Evolutionary conservation across 1,140 invertebrate genomes (phyloP), one percentile per base, ranked within the genome.

Genomic region (Ips typographus): DNA sequence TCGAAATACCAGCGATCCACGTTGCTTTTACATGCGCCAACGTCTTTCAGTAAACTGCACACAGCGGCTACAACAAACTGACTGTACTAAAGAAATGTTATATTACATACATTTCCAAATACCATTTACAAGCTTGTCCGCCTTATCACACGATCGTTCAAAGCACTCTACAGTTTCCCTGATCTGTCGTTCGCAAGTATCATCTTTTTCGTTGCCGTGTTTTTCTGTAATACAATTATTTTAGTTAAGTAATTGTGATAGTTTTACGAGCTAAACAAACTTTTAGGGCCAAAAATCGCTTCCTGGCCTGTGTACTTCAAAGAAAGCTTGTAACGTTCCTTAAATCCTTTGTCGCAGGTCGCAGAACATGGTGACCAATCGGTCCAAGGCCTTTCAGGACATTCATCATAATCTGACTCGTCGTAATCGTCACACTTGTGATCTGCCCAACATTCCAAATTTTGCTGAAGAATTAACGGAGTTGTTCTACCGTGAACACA

Each of bases 1-100:
- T 95, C 88, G 76, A 91, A 95, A 77, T 91, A 92, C 84, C 86
- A 91, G 37, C 88, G 83, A 43, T 83, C 82, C 57, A 89, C 86
- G 71, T 86, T 86, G 3, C 86, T 88, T 3, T 86, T 83, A 74
- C 91, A 94, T 1, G 82, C 83, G 8, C 90, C 91, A 2, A 81
- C 80, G 40, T 87, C 81, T 73, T 81, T 80, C 0, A 86, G 85
- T 55, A 87, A 80, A 62, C 81, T 82, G 74, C 89, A 90, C 64
- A 85, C 84, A 41, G 82, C 85, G 86, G 73, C 60, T 76, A 38
- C n/a, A 69, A 71, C 37, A 65, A 67, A 41, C 36, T 47, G 39
- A 5, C n/a, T 59, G 36, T 63, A 22, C 47, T 52, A 52, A 63
- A 58, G 51, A 39, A 42, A 22, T 22, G 0, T 22, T 22, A 22